Conservation (phyloP, 2,888 invertebrate genomes). For the Cryptus viduatorius region DNA sequence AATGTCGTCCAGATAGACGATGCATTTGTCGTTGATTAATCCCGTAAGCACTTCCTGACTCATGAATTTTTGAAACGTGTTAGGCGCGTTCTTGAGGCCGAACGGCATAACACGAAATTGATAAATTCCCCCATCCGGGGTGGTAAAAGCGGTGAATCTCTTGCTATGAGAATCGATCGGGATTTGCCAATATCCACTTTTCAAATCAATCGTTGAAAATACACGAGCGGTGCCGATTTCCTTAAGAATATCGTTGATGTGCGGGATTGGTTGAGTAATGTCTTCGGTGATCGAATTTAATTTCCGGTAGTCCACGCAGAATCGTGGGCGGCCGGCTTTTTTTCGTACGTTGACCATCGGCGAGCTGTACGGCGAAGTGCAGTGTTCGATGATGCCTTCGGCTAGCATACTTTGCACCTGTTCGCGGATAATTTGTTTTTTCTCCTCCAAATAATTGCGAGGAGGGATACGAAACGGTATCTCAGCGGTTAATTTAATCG, state of each 20-base stretch:
- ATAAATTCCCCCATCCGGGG: neutral
- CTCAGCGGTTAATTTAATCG: neutral
- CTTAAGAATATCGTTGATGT: no score
- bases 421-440: conserved; percentile 15
- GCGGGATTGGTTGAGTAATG: no score
- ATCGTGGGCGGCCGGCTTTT: no score
- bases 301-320: no score
- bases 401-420: neutral
- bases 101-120: neutral
- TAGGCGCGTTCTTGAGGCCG: conserved; percentile 14
- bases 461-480: neutral
- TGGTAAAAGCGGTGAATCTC: neutral
- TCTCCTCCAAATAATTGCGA: neutral
- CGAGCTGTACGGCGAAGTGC: no score
- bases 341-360: no score
- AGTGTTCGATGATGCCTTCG: no score
- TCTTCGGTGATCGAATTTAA: no score
- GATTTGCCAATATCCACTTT: conserved; percentile 12
- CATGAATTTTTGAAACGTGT: conserved; percentile 3
- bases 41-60: neutral
- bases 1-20: neutral
- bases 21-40: neutral
- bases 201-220: no score
- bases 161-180: neutral
- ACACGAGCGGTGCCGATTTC: no score